Conservation (phyloP, 2,888 invertebrate genomes). For the Congeria kusceri region DNA sequence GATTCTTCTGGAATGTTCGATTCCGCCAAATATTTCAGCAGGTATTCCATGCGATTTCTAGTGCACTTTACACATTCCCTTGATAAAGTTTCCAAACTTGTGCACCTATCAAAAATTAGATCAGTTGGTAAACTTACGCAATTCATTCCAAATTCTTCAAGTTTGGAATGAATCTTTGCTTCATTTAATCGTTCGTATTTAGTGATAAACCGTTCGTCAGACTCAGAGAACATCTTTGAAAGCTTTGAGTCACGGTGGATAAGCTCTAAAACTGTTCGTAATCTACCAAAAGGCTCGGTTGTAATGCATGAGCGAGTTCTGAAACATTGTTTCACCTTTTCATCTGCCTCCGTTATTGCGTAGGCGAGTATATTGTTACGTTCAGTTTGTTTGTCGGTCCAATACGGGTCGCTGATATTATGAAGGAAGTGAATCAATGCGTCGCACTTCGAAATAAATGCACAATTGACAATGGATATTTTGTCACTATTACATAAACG, state of each 20-base stretch:
- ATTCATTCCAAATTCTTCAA: slow-evolving; percentile 3
- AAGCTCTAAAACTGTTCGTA: slow-evolving; percentile 64
- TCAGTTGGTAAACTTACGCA: not conserved
- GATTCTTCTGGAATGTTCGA: too few species aligned
- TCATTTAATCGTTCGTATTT: not conserved
- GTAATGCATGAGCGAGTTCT: slow-evolving; percentile 28
- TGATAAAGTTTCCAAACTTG: not conserved
- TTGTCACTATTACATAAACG: not conserved
- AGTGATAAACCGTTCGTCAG: slow-evolving; percentile 71
- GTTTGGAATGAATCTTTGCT: not conserved
- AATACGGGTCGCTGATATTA: not conserved
- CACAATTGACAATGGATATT: not conserved
- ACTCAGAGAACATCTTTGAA: slow-evolving; percentile 61
- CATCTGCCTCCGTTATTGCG: not conserved
- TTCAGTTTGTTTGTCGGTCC: not conserved
- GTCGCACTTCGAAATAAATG: slow-evolving; percentile 22
- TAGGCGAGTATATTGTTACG: not conserved
- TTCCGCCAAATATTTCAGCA: not conserved
- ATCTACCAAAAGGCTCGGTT: slow-evolving; percentile 14
- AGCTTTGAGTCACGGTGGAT: slow-evolving; percentile 66
- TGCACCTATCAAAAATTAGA: not conserved
- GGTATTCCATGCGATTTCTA: not conserved
- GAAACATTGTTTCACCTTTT: not conserved
- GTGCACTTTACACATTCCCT: not conserved
- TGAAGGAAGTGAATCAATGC: slow-evolving; percentile 2